Conservation (phyloP, 2,113 vertebrate species). For the Daboia siamensis region DNA sequence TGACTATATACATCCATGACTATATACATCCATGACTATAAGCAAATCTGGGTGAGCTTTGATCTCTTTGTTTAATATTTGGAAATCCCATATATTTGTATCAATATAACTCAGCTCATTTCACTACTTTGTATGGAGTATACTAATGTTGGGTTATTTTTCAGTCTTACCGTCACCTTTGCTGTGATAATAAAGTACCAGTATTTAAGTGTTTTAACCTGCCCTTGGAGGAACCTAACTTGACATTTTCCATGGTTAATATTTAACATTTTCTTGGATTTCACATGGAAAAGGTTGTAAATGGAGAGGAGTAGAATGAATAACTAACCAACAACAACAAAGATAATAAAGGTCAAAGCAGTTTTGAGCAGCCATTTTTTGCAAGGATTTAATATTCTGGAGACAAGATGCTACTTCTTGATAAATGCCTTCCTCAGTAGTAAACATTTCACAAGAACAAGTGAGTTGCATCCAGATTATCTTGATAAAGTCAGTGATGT, state of each 20-base stretch:
- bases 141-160: slow-evolving; percentile 53
- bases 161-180: slow-evolving; percentile 36
- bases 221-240: slow-evolving; percentile 44
- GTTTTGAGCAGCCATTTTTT: slow-evolving; percentile 21
- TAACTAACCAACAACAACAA: slow-evolving; percentile 40
- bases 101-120: slow-evolving; percentile 24
- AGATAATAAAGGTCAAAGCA: slow-evolving; percentile 56
- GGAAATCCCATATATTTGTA: neutral
- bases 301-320: slow-evolving; percentile 37
- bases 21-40: neutral
- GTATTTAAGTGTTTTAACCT: slow-evolving; percentile 48
- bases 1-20: too few species aligned
- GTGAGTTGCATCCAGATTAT: slow-evolving; percentile 15
- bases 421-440: neutral
- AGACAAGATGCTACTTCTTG: slow-evolving; percentile 4
- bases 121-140: neutral
- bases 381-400: neutral
- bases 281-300: slow-evolving; percentile 49
- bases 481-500: neutral
- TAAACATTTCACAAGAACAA: slow-evolving; percentile 4
- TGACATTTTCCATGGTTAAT: slow-evolving; percentile 61
- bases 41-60: neutral
- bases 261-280: slow-evolving; percentile 30
- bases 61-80: slow-evolving; percentile 8
- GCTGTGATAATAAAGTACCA: slow-evolving; percentile 56